Percentiles rank a stretch among this genome's conserved stretches.
phyloP scores from a whole-genome alignment of 2,797 vertebrate species.

The Schizothorax lantsangensis region DNA sequence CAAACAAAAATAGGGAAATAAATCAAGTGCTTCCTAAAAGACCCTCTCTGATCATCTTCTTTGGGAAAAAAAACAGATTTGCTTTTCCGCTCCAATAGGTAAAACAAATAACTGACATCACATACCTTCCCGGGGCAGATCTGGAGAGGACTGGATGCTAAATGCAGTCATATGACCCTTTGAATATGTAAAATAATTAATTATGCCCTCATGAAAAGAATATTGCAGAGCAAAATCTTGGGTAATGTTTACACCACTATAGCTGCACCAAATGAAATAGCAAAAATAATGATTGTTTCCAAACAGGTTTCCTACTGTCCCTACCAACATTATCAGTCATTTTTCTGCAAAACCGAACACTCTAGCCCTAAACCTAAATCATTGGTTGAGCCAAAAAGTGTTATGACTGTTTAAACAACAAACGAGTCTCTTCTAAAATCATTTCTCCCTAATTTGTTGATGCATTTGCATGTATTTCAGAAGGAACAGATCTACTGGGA shows the following conservation, averaged over 20 bases:
- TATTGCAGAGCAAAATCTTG: not conserved
- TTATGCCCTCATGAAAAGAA: not conserved
- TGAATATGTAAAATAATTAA: not conserved
- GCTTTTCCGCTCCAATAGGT: constrained; percentile 14
- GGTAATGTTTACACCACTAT: not conserved
- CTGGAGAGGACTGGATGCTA: not conserved
- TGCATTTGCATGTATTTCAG: not conserved
- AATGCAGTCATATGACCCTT: not conserved
- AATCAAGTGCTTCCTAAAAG: constrained; percentile 49
- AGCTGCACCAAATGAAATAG: not conserved
- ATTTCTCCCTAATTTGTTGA: not conserved
- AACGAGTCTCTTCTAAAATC: not conserved
- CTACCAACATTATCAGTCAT: not conserved
- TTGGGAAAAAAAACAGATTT: constrained; percentile 33
- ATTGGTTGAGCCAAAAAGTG: not conserved
- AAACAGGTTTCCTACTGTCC: not conserved
- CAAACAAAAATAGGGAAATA: constrained; percentile 51
- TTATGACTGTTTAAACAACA: not conserved
- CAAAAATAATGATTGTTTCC: not conserved
- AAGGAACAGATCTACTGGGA: not conserved
- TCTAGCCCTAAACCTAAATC: too few relatives aligned
- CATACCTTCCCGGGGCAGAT: constrained; percentile 12
- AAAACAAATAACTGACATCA: constrained; percentile 43
- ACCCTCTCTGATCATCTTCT: constrained; percentile 45
- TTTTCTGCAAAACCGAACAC: not conserved